A percentile compares a stretch with the other conserved stretches of the same genome.
Evolutionary conservation across 2,113 vertebrate species (phyloP).

Genomic region (Todiramphus chloris): DNA sequence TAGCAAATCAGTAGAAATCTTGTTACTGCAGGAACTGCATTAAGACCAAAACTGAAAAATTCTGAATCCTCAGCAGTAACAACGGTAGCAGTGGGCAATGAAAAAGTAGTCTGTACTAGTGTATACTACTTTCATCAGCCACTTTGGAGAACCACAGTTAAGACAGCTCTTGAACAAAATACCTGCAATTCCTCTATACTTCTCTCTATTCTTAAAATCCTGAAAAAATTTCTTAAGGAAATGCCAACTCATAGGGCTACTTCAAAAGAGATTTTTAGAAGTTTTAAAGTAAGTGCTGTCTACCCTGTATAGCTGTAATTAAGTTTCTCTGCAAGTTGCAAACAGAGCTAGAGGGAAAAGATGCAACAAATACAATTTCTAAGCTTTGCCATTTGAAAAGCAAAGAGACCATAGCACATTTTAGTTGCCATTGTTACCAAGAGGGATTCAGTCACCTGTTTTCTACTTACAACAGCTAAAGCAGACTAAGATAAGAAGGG

Average conservation of each 20-base stretch:
- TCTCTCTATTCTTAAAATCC: neutral
- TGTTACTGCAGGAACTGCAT: neutral
- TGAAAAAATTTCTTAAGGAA: neutral
- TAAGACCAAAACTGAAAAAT: neutral
- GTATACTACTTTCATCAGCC: neutral
- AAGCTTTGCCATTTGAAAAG: neutral
- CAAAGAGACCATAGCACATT: neutral
- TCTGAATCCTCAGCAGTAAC: neutral
- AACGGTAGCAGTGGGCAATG: neutral
- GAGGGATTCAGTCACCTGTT: neutral
- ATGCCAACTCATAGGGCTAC: neutral
- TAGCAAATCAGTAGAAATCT: neutral
- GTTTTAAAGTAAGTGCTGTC: neutral
- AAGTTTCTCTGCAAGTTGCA: neutral
- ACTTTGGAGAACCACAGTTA: neutral
- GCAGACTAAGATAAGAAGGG: neutral
- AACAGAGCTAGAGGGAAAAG: neutral
- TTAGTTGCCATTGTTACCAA: neutral
- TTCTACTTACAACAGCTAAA: neutral
- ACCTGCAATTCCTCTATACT: neutral
- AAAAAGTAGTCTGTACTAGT: neutral
- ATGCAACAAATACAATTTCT: neutral
- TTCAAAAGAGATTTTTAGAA: neutral
- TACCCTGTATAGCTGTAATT: neutral
- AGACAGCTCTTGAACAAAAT: neutral